phyloP scores from a whole-genome alignment of 1,140 invertebrate genomes.

The Lordiphosa mommai region DNA sequence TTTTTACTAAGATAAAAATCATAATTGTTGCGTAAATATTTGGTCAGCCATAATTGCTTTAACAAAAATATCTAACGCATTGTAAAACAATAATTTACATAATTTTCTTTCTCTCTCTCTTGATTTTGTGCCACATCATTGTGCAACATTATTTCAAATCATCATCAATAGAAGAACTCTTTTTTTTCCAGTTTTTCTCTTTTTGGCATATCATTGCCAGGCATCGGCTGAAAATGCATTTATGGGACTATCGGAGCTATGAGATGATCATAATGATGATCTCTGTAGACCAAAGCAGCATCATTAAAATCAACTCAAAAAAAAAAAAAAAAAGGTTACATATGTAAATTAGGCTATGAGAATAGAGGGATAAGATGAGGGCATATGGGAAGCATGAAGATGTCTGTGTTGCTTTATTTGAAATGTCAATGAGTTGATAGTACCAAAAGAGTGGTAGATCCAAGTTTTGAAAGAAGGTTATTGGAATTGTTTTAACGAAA shows the following conservation, averaged over 20 bases:
- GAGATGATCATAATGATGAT: slow-evolving; percentile 20
- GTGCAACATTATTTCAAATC: slow-evolving; percentile 62
- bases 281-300: slow-evolving; percentile 29
- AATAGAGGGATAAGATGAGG: slow-evolving; percentile 7
- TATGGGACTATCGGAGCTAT: slow-evolving; percentile 23
- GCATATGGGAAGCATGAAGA: background rate
- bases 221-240: slow-evolving; percentile 28
- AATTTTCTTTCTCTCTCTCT: slow-evolving; percentile 34
- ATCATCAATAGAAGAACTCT: slow-evolving; percentile 42
- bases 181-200: slow-evolving; percentile 1
- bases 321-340: slow-evolving; percentile 19
- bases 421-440: slow-evolving; percentile 47
- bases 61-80: slow-evolving; percentile 53
- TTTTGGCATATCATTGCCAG: slow-evolving; percentile 54
- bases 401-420: slow-evolving; percentile 23
- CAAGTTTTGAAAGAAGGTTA: background rate
- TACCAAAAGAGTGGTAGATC: background rate
- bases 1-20: slow-evolving; percentile 43
- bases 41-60: slow-evolving; percentile 70
- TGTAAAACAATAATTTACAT: slow-evolving; percentile 72
- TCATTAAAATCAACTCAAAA: slow-evolving; percentile 47
- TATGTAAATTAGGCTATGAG: slow-evolving; percentile 59
- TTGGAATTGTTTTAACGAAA: background rate
- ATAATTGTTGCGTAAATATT: slow-evolving; percentile 75
- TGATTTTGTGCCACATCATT: slow-evolving; percentile 69